phyloP scores from a whole-genome alignment of 2,113 vertebrate species.

The Daboia siamensis region DNA sequence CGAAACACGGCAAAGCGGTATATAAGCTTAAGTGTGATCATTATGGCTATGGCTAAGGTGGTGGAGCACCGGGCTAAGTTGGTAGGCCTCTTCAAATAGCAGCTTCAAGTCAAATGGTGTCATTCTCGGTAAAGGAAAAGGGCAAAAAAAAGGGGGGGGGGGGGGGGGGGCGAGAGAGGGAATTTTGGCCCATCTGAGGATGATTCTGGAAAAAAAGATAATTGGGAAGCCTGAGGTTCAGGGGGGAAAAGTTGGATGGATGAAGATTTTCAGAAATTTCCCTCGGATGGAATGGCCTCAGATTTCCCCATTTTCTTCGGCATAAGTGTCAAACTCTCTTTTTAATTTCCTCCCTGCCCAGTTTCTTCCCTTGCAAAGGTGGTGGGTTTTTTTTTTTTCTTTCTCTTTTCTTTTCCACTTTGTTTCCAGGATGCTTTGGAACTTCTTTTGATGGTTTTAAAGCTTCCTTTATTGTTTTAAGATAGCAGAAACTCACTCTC shows the following conservation, averaged over 20 bases:
- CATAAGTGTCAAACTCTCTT: not conserved
- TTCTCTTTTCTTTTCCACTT: not conserved
- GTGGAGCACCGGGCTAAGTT: too few species aligned
- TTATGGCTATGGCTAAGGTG: too few species aligned
- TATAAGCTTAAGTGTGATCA: too few species aligned
- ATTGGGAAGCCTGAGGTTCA: not conserved
- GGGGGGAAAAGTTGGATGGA: too few species aligned
- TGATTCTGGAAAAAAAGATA: not conserved
- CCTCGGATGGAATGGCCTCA: too few species aligned
- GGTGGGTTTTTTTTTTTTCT: too few species aligned
- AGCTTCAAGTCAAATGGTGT: too few species aligned
- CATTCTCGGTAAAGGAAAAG: not conserved
- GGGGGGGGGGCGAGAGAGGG: too few species aligned
- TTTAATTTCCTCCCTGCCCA: not conserved
- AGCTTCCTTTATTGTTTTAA: not conserved
- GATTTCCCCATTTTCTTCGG: not conserved
- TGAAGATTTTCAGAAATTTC: not conserved
- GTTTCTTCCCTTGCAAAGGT: not conserved
- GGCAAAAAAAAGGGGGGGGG: too few species aligned
- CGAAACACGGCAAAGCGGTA: too few species aligned
- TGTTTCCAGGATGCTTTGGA: not conserved
- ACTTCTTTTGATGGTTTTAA: not conserved
- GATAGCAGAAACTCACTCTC: not conserved
- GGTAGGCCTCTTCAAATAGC: too few species aligned
- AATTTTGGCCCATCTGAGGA: not conserved